phyloP scores from a whole-genome alignment of 1,140 invertebrate genomes.

The Archegozetes longisetosus region DNA sequence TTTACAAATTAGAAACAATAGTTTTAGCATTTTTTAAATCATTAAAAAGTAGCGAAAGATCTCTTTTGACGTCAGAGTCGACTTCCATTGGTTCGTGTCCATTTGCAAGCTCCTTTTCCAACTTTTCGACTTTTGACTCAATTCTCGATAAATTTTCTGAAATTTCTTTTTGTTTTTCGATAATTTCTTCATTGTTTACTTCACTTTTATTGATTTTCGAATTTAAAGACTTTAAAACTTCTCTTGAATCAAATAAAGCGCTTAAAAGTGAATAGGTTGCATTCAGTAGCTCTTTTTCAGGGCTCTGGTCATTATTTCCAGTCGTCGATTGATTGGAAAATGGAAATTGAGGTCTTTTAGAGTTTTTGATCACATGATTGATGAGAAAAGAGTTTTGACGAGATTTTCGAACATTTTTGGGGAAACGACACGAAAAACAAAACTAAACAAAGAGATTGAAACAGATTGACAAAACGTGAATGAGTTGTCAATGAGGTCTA shows the following conservation, averaged over 20 bases:
- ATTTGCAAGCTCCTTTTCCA: neutral
- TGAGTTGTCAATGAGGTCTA: neutral
- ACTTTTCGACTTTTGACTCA: neutral
- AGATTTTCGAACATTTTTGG: neutral
- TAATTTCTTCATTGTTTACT: too few relatives aligned
- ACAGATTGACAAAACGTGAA: neutral
- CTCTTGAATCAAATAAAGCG: neutral
- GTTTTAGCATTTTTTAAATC: neutral
- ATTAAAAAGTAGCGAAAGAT: neutral
- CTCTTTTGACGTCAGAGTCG: neutral
- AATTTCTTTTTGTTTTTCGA: neutral
- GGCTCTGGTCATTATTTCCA: neutral
- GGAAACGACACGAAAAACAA: slow-evolving; percentile 4
- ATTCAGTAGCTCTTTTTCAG: neutral
- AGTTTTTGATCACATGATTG: slow-evolving; percentile 7
- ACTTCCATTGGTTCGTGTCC: neutral
- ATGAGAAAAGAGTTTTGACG: slow-evolving; percentile 2
- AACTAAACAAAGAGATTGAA: neutral
- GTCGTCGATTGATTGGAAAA: neutral
- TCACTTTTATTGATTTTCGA: too few relatives aligned
- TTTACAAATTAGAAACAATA: too few relatives aligned
- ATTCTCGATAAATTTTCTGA: neutral
- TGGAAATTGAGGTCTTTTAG: neutral
- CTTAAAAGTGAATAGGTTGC: neutral
- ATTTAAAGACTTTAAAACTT: neutral